Base-by-base conservation (phyloP, 1,140 invertebrate species). In the Aphis gossypii region DNA sequence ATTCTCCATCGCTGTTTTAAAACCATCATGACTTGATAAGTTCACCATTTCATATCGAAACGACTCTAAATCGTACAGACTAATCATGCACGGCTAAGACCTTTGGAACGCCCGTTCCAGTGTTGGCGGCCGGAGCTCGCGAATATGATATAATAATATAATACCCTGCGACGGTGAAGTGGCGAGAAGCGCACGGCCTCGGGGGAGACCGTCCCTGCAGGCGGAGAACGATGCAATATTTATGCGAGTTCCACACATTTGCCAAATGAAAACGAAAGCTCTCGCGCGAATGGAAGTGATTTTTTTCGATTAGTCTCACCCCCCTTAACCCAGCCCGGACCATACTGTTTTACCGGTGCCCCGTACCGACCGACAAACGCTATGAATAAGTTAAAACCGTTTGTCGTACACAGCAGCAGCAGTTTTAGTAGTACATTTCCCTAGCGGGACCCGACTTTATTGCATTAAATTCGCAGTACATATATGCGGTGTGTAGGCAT, bases 311-410 rank as follows among this genome's bases (percentile, higher is more conserved):
- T 90, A 60, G 51, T 44, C 88, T 60, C 41, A 23, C 25, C 84
- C 41, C 23, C 38, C 23, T 30, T 44, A 4, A 20, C 48, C 7
- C 51, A 35, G 9, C 6, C 56, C 56, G 35, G 18, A 44, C 38
- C 38, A 14, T 23, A 8, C 41, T 68, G 35, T 76, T 90, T 68
- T 90, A 90, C 46, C 88, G 41, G 35, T 56, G 25, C 90, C 35
- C 1, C n/a, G 35, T 20, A 48, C 25, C 91, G 41, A 46, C 41
- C 56, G 44, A 82, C 68, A 38, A 84, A 92, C 91, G 46, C 35
- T 84, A 92, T 92, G 91, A 92, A 92, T 92, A 92, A 92, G 91
- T 92, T 92, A 92, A 54, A 84, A 92, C 68, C 44, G 82, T 92
- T 92, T 92, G 91, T 54, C 91, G 76, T 82, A 9, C 20, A 35